Percentiles rank a stretch among this genome's conserved stretches.
Evolutionary conservation across 1,140 invertebrate genomes (phyloP).

Genomic region (Drosophila malerkotliana): DNA sequence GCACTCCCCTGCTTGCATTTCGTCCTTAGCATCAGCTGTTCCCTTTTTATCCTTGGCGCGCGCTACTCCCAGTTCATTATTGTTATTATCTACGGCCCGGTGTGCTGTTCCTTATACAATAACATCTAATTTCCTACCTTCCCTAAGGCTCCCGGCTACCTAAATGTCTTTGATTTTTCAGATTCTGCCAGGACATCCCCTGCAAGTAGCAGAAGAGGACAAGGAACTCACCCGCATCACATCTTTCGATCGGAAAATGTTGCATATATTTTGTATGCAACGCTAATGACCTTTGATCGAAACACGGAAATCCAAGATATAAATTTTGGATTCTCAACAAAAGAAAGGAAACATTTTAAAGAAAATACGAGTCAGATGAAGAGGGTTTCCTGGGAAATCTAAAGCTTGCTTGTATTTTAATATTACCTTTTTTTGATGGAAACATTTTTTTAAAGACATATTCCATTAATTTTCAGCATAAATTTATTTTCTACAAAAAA

Average conservation of each 20-base stretch:
- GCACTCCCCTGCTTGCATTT: constrained; percentile 15
- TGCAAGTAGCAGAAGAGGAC: constrained; percentile 11
- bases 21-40: constrained; percentile 45
- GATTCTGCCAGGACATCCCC: constrained; percentile 44
- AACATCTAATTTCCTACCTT: constrained; percentile 79
- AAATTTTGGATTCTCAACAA: constrained; percentile 18
- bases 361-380: background rate
- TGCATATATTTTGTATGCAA: constrained; percentile 61
- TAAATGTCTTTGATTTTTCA: constrained; percentile 53
- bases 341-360: background rate
- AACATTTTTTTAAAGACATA: too few species aligned
- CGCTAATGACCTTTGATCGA: constrained; percentile 62
- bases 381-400: too few species aligned
- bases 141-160: constrained; percentile 32
- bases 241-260: constrained; percentile 41
- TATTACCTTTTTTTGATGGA: too few species aligned
- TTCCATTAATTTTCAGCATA: background rate
- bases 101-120: constrained; percentile 77
- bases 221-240: constrained; percentile 62
- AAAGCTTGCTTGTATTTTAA: too few species aligned
- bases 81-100: constrained; percentile 80
- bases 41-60: constrained; percentile 48
- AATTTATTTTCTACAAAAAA: background rate
- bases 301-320: constrained; percentile 6
- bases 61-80: constrained; percentile 58